Evolutionary conservation across 2,797 vertebrate species (phyloP).

Genomic region (Onychomys torridus): DNA sequence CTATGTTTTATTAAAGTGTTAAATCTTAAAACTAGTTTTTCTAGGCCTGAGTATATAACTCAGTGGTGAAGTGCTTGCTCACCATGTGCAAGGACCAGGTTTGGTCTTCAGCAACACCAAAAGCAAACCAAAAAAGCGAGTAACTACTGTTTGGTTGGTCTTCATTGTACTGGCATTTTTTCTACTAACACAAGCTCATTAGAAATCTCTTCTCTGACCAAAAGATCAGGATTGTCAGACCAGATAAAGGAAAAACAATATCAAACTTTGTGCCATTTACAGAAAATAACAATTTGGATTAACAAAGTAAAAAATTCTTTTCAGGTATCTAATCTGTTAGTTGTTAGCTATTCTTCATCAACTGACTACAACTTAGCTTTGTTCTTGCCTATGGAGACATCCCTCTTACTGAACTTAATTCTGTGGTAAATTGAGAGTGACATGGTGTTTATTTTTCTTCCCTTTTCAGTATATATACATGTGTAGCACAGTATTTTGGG

Average conservation of each 20-base stretch:
- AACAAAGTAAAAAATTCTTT: conserved; percentile 14
- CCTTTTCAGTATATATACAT: not conserved
- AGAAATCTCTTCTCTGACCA: conserved; percentile 10
- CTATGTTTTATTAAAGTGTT: conserved; percentile 49
- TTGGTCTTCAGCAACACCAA: not conserved
- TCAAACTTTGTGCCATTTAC: not conserved
- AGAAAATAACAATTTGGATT: not conserved
- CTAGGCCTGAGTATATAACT: not conserved
- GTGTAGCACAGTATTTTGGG: not conserved
- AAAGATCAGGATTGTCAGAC: not conserved
- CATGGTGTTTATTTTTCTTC: not conserved
- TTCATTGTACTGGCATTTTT: not conserved
- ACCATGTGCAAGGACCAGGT: not conserved
- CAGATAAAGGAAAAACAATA: not conserved
- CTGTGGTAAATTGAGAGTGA: not conserved
- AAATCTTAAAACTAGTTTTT: conserved; percentile 31
- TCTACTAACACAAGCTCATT: not conserved
- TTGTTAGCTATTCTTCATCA: conserved; percentile 1
- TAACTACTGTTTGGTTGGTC: not conserved
- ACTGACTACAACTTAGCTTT: conserved; percentile 23
- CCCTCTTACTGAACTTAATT: conserved; percentile 33
- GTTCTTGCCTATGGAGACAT: conserved; percentile 21
- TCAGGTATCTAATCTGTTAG: not conserved
- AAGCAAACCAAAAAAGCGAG: not conserved
- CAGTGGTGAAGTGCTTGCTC: not conserved